Evolutionary conservation across 2,113 vertebrate genomes (phyloP).

Genomic region (Pionites leucogaster): DNA sequence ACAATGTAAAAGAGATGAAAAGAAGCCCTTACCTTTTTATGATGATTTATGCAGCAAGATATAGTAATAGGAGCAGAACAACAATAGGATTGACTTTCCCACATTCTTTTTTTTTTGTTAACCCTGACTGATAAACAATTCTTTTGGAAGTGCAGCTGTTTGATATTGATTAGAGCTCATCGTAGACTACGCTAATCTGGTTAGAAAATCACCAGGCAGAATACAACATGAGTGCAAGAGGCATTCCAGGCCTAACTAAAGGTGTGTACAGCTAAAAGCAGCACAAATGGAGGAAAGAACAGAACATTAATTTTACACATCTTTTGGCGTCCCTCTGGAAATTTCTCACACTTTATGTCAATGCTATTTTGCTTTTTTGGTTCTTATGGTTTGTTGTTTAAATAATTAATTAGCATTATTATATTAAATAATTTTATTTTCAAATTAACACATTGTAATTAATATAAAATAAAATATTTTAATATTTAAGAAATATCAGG

Average conservation of each 20-base stretch:
- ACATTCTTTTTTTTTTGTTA: background rate
- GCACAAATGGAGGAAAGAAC: background rate
- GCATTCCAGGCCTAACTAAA: background rate
- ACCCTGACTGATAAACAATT: background rate
- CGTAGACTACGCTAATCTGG: background rate
- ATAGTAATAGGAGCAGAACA: background rate
- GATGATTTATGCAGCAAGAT: background rate
- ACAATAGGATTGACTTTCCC: background rate
- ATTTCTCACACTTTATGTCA: background rate
- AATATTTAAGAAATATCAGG: background rate
- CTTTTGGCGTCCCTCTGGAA: background rate
- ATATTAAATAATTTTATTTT: background rate
- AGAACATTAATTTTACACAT: background rate
- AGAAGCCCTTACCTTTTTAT: background rate
- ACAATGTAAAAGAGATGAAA: background rate
- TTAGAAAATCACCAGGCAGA: background rate
- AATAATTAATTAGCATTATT: background rate
- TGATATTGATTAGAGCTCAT: background rate
- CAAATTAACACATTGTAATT: background rate
- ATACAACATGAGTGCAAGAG: background rate
- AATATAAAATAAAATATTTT: background rate
- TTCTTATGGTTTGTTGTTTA: background rate
- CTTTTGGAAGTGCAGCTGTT: background rate
- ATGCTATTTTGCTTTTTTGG: accelerated
- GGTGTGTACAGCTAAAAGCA: background rate